Evolutionary conservation across 2,113 vertebrate species (phyloP).

Genomic region (Pseudorhombus dupliciocellatus): DNA sequence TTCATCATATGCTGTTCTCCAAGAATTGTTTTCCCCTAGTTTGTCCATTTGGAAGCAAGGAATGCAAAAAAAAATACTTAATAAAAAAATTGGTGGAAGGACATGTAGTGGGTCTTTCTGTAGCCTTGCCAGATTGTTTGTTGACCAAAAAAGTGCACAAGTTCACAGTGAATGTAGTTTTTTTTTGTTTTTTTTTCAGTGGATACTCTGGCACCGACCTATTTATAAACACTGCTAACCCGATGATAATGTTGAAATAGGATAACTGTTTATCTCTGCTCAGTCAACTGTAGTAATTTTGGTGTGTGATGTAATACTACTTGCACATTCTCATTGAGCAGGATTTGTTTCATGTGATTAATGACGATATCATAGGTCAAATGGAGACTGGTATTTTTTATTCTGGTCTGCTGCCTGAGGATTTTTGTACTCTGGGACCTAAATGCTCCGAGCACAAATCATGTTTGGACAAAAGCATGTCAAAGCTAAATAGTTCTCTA

Average conservation of each 20-base stretch:
- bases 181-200: background rate
- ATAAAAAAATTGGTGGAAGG: too few species aligned
- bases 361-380: slow-evolving; percentile 16
- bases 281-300: slow-evolving; percentile 4
- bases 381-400: background rate
- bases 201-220: background rate
- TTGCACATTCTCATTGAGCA: background rate
- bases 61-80: too few species aligned
- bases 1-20: too few species aligned
- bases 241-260: background rate
- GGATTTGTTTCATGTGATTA: slow-evolving; percentile 8
- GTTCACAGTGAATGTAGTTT: background rate
- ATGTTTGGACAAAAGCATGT: slow-evolving; percentile 49
- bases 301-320: background rate
- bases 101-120: too few species aligned
- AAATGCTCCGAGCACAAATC: slow-evolving; percentile 30
- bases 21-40: too few species aligned
- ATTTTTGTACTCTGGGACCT: slow-evolving; percentile 32
- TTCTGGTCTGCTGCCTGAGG: slow-evolving; percentile 8
- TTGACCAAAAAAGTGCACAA: background rate
- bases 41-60: too few species aligned
- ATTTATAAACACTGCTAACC: slow-evolving; percentile 10
- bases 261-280: slow-evolving; percentile 32
- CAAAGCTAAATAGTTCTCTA: slow-evolving; percentile 28
- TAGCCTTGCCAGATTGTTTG: too few species aligned